These are phyloP conservation scores for Lithophane leautieri DNA, from an alignment of 2,888 invertebrate species.

Conservation along the genomic window DNA sequence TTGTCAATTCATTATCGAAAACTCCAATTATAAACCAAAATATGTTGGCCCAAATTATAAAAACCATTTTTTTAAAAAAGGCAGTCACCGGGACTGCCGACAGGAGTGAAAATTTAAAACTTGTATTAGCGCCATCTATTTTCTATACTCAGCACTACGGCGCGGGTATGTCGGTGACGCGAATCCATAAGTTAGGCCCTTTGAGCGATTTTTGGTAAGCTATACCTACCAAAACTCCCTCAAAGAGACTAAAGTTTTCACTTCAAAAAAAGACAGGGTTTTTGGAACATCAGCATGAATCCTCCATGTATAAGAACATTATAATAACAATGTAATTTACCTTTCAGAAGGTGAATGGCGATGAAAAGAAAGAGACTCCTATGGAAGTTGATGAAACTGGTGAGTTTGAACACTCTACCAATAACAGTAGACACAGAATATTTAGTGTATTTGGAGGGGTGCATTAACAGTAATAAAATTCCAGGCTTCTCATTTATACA, in stretches of 20 bases:
- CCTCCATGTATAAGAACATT: too few relatives aligned
- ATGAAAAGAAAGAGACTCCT: conserved; percentile 82
- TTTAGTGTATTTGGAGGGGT: not conserved
- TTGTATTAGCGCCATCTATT: too few relatives aligned
- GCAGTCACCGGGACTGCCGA: too few relatives aligned
- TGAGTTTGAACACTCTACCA: conserved; percentile 65
- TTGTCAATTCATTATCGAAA: too few relatives aligned
- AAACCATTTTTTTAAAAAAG: not conserved
- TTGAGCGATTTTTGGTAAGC: too few relatives aligned
- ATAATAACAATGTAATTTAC: conserved; percentile 9
- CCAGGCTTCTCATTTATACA: not conserved
- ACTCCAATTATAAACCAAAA: too few relatives aligned
- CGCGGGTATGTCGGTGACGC: too few relatives aligned
- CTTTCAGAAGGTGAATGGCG: conserved; percentile 87
- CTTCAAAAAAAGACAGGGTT: not conserved
- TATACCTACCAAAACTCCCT: too few relatives aligned
- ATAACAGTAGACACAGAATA: not conserved
- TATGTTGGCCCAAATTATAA: not conserved
- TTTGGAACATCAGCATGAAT: not conserved
- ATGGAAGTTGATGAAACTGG: conserved; percentile 88
- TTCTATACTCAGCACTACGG: too few relatives aligned
- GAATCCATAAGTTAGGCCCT: too few relatives aligned
- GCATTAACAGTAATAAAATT: not conserved
- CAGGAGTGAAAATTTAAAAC: too few relatives aligned
- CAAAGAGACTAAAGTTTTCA: too few relatives aligned